Conservation (phyloP, 2,113 vertebrate species). For the Brachionichthys hirsutus region DNA sequence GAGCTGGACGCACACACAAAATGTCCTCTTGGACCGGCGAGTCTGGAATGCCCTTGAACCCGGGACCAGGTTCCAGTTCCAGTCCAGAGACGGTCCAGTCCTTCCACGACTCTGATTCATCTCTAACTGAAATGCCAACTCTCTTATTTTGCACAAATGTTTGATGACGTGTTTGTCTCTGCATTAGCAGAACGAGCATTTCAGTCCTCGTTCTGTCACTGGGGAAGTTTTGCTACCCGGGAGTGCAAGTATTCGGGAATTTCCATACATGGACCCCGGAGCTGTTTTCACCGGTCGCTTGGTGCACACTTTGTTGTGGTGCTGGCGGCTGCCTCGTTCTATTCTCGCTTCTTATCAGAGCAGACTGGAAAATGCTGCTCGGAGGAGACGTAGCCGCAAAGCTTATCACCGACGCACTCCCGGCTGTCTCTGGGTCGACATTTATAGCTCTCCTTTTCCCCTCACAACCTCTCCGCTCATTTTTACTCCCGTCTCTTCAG, state of each 20-base stretch:
- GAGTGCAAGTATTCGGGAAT: too few relatives aligned
- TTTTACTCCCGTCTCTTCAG: not conserved
- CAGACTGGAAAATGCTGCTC: conserved; percentile 42
- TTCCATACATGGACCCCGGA: conserved; percentile 27
- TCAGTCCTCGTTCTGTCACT: conserved; percentile 27
- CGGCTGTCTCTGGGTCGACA: not conserved
- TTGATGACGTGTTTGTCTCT: too few relatives aligned
- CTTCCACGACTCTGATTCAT: too few relatives aligned
- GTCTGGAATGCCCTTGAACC: not conserved
- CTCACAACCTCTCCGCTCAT: conserved; percentile 1
- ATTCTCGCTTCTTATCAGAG: conserved; percentile 47
- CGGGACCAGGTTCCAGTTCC: not conserved
- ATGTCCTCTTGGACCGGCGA: conserved; percentile 41
- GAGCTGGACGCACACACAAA: conserved; percentile 26
- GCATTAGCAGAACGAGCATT: too few relatives aligned
- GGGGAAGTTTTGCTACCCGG: conserved; percentile 14
- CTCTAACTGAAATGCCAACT: too few relatives aligned
- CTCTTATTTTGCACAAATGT: too few relatives aligned
- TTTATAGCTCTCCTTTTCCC: not conserved
- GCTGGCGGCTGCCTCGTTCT: conserved; percentile 19
- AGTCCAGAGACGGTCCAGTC: not conserved
- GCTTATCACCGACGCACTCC: conserved; percentile 46
- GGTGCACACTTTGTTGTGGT: conserved; percentile 3
- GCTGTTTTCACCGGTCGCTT: not conserved
- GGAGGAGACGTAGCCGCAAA: conserved; percentile 15